A percentile compares a stretch with the other conserved stretches of the same genome.
These are phyloP conservation scores for Apis laboriosa DNA, from an alignment of 1,140 invertebrate genomes.

Conservation along the genomic window DNA sequence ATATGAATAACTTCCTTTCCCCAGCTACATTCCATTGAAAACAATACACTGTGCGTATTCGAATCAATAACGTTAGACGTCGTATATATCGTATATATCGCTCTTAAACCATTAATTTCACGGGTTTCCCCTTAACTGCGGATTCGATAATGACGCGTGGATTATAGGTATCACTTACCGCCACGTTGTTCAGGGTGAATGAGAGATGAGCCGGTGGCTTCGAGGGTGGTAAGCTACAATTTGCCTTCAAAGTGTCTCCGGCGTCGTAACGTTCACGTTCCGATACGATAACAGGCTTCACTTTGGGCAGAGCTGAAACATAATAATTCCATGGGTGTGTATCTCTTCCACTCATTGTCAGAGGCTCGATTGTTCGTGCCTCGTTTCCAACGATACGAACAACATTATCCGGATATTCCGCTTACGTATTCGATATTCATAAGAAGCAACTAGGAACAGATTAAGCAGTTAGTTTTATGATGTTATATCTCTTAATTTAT, in stretches of 20 bases:
- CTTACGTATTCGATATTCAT: conserved; percentile 69
- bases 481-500: background rate
- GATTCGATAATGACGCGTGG: conserved; percentile 54
- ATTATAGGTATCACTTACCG: conserved; percentile 83
- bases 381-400: background rate
- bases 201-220: conserved; percentile 85
- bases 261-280: conserved; percentile 87
- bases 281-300: conserved; percentile 78
- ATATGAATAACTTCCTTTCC: too few relatives aligned
- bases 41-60: background rate
- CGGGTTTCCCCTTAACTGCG: background rate
- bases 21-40: background rate
- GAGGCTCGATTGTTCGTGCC: conserved; percentile 15
- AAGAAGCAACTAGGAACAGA: conserved; percentile 16
- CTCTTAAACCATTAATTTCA: conserved; percentile 38
- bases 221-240: conserved; percentile 89
- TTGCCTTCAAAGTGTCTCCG: conserved; percentile 88
- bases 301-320: conserved; percentile 77
- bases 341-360: conserved; percentile 43
- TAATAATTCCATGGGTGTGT: conserved; percentile 63
- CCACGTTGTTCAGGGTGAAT: conserved; percentile 87
- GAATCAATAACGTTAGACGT: background rate
- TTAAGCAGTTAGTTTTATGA: conserved; percentile 1
- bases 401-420: conserved; percentile 59
- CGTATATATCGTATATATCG: background rate